phyloP scores from a whole-genome alignment of 2,797 vertebrate genomes.

The Anableps anableps region DNA sequence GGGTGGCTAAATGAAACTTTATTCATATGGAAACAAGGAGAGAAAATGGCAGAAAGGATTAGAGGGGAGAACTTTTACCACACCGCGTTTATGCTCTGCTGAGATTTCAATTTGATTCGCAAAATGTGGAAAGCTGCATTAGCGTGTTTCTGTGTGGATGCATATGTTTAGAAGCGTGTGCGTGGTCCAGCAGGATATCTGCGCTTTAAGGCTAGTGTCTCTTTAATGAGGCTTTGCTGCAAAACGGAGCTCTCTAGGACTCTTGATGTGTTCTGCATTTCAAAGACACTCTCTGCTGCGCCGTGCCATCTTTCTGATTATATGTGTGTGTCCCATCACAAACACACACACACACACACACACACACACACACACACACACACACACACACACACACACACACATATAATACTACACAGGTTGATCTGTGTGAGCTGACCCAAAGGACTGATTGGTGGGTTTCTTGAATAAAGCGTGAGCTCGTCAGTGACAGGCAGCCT shows the following conservation, averaged over 20 bases:
- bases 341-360: conserved; percentile 9
- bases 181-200: conserved; percentile 76
- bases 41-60: conserved; percentile 27
- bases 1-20: conserved; percentile 47
- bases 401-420: conserved; percentile 14
- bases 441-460: conserved; percentile 57
- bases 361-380: conserved; percentile 2
- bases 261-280: conserved; percentile 78
- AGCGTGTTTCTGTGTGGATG: conserved; percentile 24
- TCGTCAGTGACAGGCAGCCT: conserved; percentile 64
- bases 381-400: not conserved
- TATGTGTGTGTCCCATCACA: conserved; percentile 19
- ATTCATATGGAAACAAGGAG: conserved; percentile 51
- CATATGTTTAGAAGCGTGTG: conserved; percentile 36
- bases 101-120: conserved; percentile 34
- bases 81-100: conserved; percentile 13
- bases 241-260: conserved; percentile 72
- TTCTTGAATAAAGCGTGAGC: conserved; percentile 64
- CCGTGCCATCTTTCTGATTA: conserved; percentile 23
- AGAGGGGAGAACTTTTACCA: conserved; percentile 26
- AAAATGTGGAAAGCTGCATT: not conserved
- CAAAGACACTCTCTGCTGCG: conserved; percentile 65
- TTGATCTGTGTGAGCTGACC: conserved; percentile 26
- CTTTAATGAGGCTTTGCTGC: conserved; percentile 84
- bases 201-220: conserved; percentile 79